These are phyloP conservation scores for Larimichthys crocea DNA, from an alignment of 2,113 vertebrate genomes.

Conservation along the genomic window DNA sequence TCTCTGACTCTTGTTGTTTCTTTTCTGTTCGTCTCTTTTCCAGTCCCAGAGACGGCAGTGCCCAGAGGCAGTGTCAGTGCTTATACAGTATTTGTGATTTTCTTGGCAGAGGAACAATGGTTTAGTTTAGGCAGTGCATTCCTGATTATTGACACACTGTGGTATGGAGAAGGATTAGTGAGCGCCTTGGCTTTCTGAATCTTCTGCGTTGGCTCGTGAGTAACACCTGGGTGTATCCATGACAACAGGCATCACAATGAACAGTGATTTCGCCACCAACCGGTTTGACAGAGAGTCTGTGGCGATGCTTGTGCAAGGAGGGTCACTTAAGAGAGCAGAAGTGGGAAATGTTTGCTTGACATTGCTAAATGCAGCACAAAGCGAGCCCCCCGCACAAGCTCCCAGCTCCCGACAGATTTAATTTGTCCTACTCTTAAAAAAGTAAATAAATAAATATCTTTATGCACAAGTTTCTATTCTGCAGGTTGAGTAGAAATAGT, in stretches of 20 bases:
- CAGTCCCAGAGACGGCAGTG: slow-evolving; percentile 59
- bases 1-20: slow-evolving; percentile 61
- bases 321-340: slow-evolving; percentile 37
- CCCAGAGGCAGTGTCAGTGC: slow-evolving; percentile 66
- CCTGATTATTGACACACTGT: slow-evolving; percentile 79
- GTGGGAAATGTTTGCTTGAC: slow-evolving; percentile 39
- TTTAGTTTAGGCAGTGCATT: slow-evolving; percentile 76
- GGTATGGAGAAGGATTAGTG: slow-evolving; percentile 74
- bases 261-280: slow-evolving; percentile 84
- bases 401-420: neutral
- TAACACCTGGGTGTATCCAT: slow-evolving; percentile 84
- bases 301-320: slow-evolving; percentile 59
- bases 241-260: slow-evolving; percentile 81
- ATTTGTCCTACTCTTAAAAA: neutral
- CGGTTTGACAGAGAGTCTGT: slow-evolving; percentile 87
- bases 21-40: slow-evolving; percentile 59
- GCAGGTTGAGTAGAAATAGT: slow-evolving; percentile 9
- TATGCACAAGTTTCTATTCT: neutral
- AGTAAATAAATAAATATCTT: neutral
- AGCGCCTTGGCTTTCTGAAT: slow-evolving; percentile 76
- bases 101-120: slow-evolving; percentile 79
- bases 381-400: neutral
- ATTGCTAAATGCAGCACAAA: neutral
- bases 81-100: slow-evolving; percentile 70
- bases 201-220: slow-evolving; percentile 57